A percentile compares a stretch with the other conserved stretches of the same genome.
These are phyloP conservation scores for Ethmia dodecea DNA, from an alignment of 2,888 invertebrate genomes.

Conservation along the genomic window DNA sequence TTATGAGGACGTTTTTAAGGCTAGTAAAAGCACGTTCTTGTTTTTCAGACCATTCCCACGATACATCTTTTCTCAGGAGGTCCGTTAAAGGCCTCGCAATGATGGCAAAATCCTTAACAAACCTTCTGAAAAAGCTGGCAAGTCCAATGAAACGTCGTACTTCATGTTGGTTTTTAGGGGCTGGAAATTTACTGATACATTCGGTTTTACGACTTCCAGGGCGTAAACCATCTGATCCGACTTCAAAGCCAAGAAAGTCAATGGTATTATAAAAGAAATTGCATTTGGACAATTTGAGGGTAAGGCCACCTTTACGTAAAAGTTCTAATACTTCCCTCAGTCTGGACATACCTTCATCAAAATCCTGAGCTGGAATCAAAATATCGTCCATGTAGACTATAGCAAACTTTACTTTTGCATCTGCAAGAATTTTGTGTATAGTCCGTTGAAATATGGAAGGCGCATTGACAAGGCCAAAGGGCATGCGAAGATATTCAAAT, in stretches of 20 bases:
- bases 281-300: constrained; percentile 21
- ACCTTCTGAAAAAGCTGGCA: constrained; percentile 25
- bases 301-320: constrained; percentile 3
- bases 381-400: constrained; percentile 18
- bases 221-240: constrained; percentile 17
- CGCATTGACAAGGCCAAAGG: constrained; percentile 42
- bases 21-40: neutral
- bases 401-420: constrained; percentile 13
- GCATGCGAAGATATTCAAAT: constrained; percentile 37
- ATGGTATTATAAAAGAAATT: constrained; percentile 19
- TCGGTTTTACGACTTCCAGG: constrained; percentile 22
- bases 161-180: constrained; percentile 18
- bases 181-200: constrained; percentile 20
- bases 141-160: constrained; percentile 26
- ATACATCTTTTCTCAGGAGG: constrained; percentile 13
- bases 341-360: constrained; percentile 12
- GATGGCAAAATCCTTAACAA: constrained; percentile 22
- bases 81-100: constrained; percentile 24
- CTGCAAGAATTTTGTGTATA: constrained; percentile 26
- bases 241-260: constrained; percentile 25
- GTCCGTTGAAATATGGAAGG: constrained; percentile 37
- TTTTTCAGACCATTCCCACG: neutral
- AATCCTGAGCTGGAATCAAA: constrained; percentile 8
- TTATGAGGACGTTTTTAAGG: neutral
- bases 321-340: constrained; percentile 1